Base-by-base conservation (phyloP, 2,113 vertebrate species). In the Tupaia chinensis region DNA sequence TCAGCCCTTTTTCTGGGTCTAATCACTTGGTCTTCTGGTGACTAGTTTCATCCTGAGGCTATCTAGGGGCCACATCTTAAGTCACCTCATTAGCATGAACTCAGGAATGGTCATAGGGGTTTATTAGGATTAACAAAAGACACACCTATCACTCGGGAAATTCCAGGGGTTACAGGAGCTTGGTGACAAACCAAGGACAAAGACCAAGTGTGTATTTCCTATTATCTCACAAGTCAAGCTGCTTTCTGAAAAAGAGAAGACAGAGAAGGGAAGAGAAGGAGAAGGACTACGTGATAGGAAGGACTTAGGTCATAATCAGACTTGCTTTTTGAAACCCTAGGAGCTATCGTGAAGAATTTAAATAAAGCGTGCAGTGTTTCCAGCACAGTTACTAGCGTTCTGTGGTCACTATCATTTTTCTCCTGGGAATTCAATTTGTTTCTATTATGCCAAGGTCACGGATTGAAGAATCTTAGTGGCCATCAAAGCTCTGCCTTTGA, bases 391-490 rank as follows among this genome's bases (percentile, higher is more conserved):
- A 85, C 92, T 97, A 97, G 97, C 97, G 98, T 98, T 97, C 97
- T 97, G 60, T 97, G 96, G 96, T 98, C 97, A 97, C 94, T 98
- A 95, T 98, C 88, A 98, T 98, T 98, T 98, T 98, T 98, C 98
- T 98, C 98, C 93, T 97, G 94, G 98, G 98, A 98, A 98, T 98
- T 98, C 98, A 98, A 96, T 99, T 98, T 98, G 97, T 98, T 98
- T 97, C 95, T 97, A 97, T 98, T 98, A 98, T 94, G 94, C 92
- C 98, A 98, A 98, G 97, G 98, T 98, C 98, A 98, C 34, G 90
- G 96, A 98, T 27, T 98, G 97, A 97, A 86, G 97, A 98, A 98
- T 98, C 97, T 96, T 88, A 95, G 94, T 95, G 97, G 98, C 98
- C 95, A 93, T 97, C 98, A 95, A 80, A 98, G 95, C 96, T 97